Percentiles rank a stretch among this genome's conserved stretches.
phyloP scores from a whole-genome alignment of 2,888 invertebrate species.

The Drosophila putrida region DNA sequence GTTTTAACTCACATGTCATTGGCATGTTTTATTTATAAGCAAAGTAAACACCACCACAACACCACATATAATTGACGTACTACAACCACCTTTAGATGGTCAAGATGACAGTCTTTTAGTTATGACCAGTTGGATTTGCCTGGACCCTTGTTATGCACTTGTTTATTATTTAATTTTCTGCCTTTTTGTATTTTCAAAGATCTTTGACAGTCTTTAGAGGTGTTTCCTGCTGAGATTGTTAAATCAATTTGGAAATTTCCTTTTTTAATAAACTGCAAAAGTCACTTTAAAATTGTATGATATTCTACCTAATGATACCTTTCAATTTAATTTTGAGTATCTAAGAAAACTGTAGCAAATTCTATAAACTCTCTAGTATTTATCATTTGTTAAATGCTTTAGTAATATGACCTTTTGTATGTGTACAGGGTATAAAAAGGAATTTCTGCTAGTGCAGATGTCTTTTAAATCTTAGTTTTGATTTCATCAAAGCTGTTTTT shows the following conservation, averaged over 20 bases:
- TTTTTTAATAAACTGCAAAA: not conserved
- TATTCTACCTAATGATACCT: too few species aligned
- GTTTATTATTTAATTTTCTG: slow-evolving; percentile 31
- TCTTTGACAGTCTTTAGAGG: not conserved
- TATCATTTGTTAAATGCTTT: too few species aligned
- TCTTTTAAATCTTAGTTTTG: slow-evolving; percentile 37
- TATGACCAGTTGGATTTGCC: slow-evolving; percentile 41
- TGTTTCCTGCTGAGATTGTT: not conserved
- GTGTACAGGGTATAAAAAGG: not conserved
- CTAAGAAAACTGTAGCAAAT: not conserved
- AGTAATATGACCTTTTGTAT: not conserved
- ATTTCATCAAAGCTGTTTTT: slow-evolving; percentile 25
- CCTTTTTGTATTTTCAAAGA: not conserved
- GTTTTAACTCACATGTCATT: slow-evolving; percentile 51
- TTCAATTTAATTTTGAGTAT: not conserved
- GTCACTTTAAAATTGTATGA: not conserved
- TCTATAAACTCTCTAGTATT: too few species aligned
- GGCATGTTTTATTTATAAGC: slow-evolving; percentile 74
- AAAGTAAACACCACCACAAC: slow-evolving; percentile 11
- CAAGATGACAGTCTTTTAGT: not conserved
- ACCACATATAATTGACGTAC: not conserved
- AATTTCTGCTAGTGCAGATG: not conserved
- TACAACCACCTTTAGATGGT: slow-evolving; percentile 14
- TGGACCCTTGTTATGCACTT: slow-evolving; percentile 38
- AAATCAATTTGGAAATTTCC: not conserved